Base-by-base conservation (phyloP, 1,140 invertebrate species). In the Atopsyche davidsoni region DNA sequence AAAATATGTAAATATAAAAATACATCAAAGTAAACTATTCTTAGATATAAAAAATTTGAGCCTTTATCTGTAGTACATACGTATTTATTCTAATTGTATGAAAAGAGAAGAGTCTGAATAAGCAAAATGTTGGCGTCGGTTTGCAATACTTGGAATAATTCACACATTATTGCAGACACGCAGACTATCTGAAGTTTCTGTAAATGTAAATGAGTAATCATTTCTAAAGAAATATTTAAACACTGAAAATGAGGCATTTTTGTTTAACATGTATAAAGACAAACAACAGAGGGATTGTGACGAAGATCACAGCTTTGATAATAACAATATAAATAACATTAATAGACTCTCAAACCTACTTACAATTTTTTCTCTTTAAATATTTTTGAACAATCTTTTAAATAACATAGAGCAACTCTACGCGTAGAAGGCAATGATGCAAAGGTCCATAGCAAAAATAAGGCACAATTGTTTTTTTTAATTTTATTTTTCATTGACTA, bases 291-390 rank as follows among this genome's bases (percentile, higher is more conserved):
- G n/a, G 41, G 18, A 38, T 51, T 52, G 50, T 52, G 50, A 52
- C 43, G 32, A 10, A 21, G 44, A 52, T 52, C 50, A 52, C 50
- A 52, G 50, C 36, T 52, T n/a, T 46, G 19, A 52, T 28, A 32
- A 46, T 46, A 52, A 52, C n/a, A 52, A 46, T 38, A 52, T 46
- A 52, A 46, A 46, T 51, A 51, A 51, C 48, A 44, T 51, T 25
- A 32, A 51, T 44, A 44, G n/a, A 44, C 41, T 28, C 21, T 44
- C n/a, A 25, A 44, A 44, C 19, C 10, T 25, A 16, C 14, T 44
- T 44, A 17, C 10, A 9, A 25, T 17, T 28, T 44, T 25, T 44
- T 16, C 10, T 23, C 3, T 6, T 39, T 39, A 17, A 16, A 39
- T 18, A 18, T 39, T 39, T 4, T 11, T 39, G 18, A n/a, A 10